Conservation (phyloP, 2,797 vertebrate species). For the Lagocephalus sceleratus region DNA sequence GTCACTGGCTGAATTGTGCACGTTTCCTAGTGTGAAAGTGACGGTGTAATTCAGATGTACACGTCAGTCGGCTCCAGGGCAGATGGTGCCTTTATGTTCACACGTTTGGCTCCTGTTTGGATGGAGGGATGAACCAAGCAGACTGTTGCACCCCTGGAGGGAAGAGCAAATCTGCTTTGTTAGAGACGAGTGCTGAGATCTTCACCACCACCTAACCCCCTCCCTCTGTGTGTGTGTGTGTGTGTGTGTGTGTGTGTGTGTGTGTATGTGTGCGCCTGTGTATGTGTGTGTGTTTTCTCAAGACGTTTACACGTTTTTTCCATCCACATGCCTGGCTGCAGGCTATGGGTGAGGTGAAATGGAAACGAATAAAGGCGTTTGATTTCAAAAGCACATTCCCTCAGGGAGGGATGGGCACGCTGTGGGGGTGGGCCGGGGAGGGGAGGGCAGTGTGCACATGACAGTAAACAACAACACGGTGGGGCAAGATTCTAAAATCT, state of each 20-base stretch:
- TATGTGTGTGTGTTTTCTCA: neutral
- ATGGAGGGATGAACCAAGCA: constrained; percentile 40
- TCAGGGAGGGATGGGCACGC: constrained; percentile 18
- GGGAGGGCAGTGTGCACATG: constrained; percentile 30
- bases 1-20: too few relatives aligned
- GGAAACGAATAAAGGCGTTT: constrained; percentile 43
- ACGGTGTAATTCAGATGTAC: too few relatives aligned
- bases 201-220: constrained; percentile 9
- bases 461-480: constrained; percentile 53
- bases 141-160: constrained; percentile 51
- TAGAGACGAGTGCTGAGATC: constrained; percentile 32
- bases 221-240: too few relatives aligned
- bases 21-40: too few relatives aligned
- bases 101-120: constrained; percentile 31
- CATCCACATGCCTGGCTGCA: constrained; percentile 65
- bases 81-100: constrained; percentile 43
- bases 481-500: constrained; percentile 44
- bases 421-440: constrained; percentile 12
- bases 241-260: too few relatives aligned
- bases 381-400: constrained; percentile 51
- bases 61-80: constrained; percentile 9
- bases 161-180: constrained; percentile 57
- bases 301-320: constrained; percentile 62
- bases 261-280: too few relatives aligned
- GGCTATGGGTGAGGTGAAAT: constrained; percentile 60